Evolutionary conservation across 2,797 vertebrate species (phyloP), one percentile per base, ranked within the genome.

Genomic region (Fratercula arctica): DNA sequence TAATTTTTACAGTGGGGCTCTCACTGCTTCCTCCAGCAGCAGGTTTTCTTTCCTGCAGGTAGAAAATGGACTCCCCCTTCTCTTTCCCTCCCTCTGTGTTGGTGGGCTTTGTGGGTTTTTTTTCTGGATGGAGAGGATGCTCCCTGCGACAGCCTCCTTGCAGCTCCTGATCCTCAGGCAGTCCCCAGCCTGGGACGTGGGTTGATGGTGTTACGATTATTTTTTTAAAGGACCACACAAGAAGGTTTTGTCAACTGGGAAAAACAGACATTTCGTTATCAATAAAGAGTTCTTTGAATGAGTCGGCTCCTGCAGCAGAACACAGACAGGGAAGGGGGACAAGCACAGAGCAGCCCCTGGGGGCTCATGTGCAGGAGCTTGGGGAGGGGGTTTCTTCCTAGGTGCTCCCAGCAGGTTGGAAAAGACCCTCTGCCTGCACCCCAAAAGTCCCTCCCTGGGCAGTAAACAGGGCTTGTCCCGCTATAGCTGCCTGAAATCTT

Each of bases 271-370:
- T 97, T 91, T 91, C 92, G 57, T 87, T 98, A 97, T 98, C 96
- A 98, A 98, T 98, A 98, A 98, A 98, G 93, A 96, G 90, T 96
- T 98, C 95, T 98, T 98, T 97, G 88, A 91, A 97, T 96, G 95
- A 89, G 4, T 19, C 1, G 53, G 41, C 57, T 95, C 50, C 78
- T 0, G 7, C 53, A 63, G 77, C 68, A 93, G 79, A 45, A 33
- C 8, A 1, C 0, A 2, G 54, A 60, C 73, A 45, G 24, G 53
- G 16, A 0, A 1, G 13, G 1, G 13, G 28, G 10, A 4, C 9
- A 0, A 1, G 66, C 43, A 33, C 31, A 29, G 53, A 78, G 43
- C 48, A 54, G 69, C 25, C 28, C n/a, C 24, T 0, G 0, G 10
- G 37, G 28, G 54, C 31, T 85, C 9, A 10, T 50, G 14, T 1